Conservation (phyloP, 2,797 vertebrate genomes). For the Pangasius djambal region DNA sequence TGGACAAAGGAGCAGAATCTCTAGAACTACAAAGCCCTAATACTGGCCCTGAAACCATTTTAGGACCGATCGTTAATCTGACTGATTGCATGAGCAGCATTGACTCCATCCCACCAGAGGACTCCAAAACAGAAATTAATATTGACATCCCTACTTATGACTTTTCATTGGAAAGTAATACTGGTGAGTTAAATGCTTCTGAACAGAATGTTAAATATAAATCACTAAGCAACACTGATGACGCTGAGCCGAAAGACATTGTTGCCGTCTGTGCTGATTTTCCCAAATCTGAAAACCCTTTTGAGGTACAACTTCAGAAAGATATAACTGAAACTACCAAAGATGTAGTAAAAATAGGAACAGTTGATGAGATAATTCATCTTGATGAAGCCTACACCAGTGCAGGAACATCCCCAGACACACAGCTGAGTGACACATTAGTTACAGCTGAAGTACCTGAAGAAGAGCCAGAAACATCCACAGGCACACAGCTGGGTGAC, state of each 20-base stretch:
- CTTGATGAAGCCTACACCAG: neutral
- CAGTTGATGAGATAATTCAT: neutral
- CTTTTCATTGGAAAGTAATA: neutral
- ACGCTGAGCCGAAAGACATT: neutral
- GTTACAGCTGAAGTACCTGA: no score
- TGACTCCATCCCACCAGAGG: neutral
- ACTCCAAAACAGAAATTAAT: neutral
- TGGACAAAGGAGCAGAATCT: neutral
- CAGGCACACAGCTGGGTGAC: no score
- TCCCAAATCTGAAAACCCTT: neutral
- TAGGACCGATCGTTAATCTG: constrained; percentile 7
- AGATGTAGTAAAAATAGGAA: neutral
- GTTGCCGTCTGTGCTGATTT: neutral
- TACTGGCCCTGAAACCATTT: constrained; percentile 18
- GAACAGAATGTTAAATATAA: neutral
- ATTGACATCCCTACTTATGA: neutral
- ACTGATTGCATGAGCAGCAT: neutral
- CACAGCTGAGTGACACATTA: neutral
- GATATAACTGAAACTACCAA: neutral
- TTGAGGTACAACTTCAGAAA: neutral
- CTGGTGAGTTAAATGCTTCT: neutral
- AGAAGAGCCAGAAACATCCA: no score
- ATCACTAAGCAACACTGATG: neutral
- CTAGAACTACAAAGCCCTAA: constrained; percentile 8
- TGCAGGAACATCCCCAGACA: neutral